These are phyloP conservation scores for Chloromyia formosa DNA, from an alignment of 2,888 invertebrate genomes.

Conservation along the genomic window DNA sequence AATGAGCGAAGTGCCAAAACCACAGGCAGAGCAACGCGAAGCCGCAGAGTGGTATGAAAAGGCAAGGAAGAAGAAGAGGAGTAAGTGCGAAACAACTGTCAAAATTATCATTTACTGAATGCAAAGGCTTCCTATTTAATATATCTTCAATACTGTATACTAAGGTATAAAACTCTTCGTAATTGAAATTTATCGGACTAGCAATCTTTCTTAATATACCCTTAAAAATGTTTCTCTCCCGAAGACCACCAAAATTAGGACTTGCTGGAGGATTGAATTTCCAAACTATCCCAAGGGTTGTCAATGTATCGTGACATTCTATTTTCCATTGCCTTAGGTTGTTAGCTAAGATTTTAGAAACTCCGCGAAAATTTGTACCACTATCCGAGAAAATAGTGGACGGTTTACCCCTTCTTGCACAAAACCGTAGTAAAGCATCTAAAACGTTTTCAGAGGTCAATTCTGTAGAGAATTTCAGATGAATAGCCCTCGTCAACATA, in stretches of 20 bases:
- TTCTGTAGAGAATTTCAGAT: slow-evolving; percentile 48
- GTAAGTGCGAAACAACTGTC: background rate
- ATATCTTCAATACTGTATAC: background rate
- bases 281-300: background rate
- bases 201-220: background rate
- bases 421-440: slow-evolving; percentile 36
- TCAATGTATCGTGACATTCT: background rate
- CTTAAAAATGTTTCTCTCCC: background rate
- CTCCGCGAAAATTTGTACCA: background rate
- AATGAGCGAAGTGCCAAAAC: too few relatives aligned
- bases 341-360: too few relatives aligned
- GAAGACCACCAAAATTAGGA: background rate
- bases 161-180: background rate
- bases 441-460: slow-evolving; percentile 42
- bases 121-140: background rate
- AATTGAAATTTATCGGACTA: background rate
- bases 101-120: background rate
- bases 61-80: too few relatives aligned
- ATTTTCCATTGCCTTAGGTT: too few relatives aligned
- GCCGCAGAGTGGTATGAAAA: too few relatives aligned
- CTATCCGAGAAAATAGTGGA: background rate
- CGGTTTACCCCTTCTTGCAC: slow-evolving; percentile 26
- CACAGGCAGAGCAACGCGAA: too few relatives aligned
- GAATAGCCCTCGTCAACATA: slow-evolving; percentile 43
- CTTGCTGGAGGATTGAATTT: background rate